Evolutionary conservation across 1,140 invertebrate genomes (phyloP), one percentile per base, ranked within the genome.

Genomic region (Sycophaga agraensis): DNA sequence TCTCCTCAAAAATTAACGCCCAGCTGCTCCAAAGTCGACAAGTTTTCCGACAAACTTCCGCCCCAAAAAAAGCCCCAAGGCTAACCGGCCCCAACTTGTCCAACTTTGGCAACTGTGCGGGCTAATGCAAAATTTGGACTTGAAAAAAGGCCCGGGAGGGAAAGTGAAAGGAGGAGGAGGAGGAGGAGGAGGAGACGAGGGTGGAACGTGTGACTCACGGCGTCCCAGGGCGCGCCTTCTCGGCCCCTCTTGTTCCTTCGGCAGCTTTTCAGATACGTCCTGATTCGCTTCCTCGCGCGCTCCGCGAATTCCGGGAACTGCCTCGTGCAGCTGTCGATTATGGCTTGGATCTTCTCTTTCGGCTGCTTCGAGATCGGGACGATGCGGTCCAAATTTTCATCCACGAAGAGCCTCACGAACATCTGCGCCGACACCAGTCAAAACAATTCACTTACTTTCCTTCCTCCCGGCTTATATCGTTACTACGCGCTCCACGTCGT

Each of bases 301-400:
- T 96, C 93, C 37, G 93, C 92, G 76, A 96, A 97, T 83, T 97
- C 95, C 40, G 96, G 96, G 77, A 98, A 98, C 81, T 98, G 96
- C 68, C 95, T 84, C 59, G 93, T 92, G 81, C 96, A 98, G 5
- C 94, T 96, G 74, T 98, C 95, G 68, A 98, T 94, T 73, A 98
- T 98, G 9, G 95, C 95, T 76, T 97, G 94, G 65, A 98, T 95
- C 84, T 97, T 98, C 76, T 97, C 95, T 77, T 97, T 97, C 4
- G 96, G 95, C 80, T 98, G 96, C 76, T 97, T 96, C 26, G 94
- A 97, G 72, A 97, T 98, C 50, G 96, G 96, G 62, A 97, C 93
- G 82, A 96, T 95, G 71, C 96, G 86, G 74, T 98, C 95, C 67
- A 97, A 82, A 78, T 97, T 97, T 83, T 98, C 96, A 77, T 98